Evolutionary conservation across 2,113 vertebrate genomes (phyloP), one percentile per base, ranked within the genome.

Genomic region (Scalopus aquaticus): DNA sequence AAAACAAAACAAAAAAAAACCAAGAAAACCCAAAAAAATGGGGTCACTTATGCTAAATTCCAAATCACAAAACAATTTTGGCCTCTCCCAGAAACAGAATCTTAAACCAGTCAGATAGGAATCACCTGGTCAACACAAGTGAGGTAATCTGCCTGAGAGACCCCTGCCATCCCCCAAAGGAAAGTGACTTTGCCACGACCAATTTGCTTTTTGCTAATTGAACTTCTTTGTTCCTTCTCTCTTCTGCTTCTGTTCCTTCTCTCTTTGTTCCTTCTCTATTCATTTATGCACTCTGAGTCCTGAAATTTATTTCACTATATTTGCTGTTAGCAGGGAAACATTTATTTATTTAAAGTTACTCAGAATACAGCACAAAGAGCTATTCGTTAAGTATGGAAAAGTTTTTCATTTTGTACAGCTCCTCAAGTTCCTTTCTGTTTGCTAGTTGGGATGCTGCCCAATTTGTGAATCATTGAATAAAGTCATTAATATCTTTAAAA

Each of bases 281-380:
- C 76, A 90, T 95, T 89, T 96, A 88, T 35, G 35, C 30, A 93
- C 56, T n/a, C 62, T 20, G 77, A 97, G 72, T 91, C 80, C 42
- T 90, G 85, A 51, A 95, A 93, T 94, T 96, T 96, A 93, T 95
- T 96, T 97, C 81, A 95, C 58, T 80, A 58, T 88, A 91, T 92
- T 93, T 97, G 88, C 86, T 88, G 85, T 78, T 91, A 90, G 88
- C 76, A 88, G 69, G 74, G 74, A 95, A 95, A 82, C 77, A 96
- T 92, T 96, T 96, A 96, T 97, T 96, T 97, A 94, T 90, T 95
- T 96, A 93, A 97, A 95, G 96, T 97, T 79, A 92, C 93, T 62
- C 83, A 86, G 72, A 94, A 96, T 90, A 82, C 13, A 93, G 64
- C 78, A 97, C 83, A 96, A 95, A 96, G 74, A 93, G 90, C 79